Percentiles rank a stretch among this genome's conserved stretches.
Evolutionary conservation across 35 echinoderm and acorn worm genomes (phyloP).

Genomic region (Ptychodera flava): DNA sequence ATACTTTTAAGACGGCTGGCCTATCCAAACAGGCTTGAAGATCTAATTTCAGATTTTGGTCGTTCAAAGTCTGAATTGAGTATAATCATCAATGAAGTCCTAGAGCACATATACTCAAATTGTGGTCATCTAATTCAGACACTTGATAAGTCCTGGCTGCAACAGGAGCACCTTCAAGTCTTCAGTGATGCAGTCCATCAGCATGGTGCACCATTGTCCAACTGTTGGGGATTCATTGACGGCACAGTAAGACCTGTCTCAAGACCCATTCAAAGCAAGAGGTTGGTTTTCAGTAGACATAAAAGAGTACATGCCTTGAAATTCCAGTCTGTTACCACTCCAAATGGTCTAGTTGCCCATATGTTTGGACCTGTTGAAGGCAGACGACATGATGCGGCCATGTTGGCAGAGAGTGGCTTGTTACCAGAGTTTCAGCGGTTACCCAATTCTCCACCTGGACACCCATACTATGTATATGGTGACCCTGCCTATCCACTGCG

Average conservation of each 20-base stretch:
- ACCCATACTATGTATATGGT: constrained; percentile 40
- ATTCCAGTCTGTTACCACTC: constrained; percentile 33
- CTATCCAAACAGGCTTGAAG: not conserved
- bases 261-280: constrained; percentile 20
- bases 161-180: not conserved
- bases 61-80: not conserved
- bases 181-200: constrained; percentile 13
- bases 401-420: constrained; percentile 22
- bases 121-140: constrained; percentile 15
- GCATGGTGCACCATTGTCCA: constrained; percentile 29
- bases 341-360: constrained; percentile 41
- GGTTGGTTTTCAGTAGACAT: constrained; percentile 38
- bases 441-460: constrained; percentile 7
- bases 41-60: not conserved
- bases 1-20: not conserved
- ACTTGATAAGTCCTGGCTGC: constrained; percentile 22
- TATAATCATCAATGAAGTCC: not conserved
- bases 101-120: not conserved
- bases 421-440: constrained; percentile 7
- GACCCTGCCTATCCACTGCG: constrained; percentile 52
- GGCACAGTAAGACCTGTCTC: constrained; percentile 39
- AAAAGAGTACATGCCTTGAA: constrained; percentile 34
- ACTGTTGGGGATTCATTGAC: constrained; percentile 49
- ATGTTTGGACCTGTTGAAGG: constrained; percentile 58
- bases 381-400: constrained; percentile 28